Conservation (phyloP, 2,797 vertebrate species). For the Molossus molossus region DNA sequence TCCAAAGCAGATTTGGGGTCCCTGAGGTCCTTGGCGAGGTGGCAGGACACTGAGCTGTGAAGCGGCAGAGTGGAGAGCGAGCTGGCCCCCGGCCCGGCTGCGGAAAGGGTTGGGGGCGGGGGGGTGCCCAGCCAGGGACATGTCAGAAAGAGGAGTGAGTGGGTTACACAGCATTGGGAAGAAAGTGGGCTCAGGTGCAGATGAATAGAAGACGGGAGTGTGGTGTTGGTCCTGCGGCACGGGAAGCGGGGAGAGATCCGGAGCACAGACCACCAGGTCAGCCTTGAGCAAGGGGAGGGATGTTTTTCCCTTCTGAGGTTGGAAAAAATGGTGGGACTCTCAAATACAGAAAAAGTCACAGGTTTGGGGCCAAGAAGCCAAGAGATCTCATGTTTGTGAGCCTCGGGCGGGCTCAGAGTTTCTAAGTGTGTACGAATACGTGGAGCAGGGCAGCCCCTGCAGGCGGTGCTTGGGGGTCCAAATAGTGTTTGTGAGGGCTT, state of each 20-base stretch:
- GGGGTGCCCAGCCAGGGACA: not conserved
- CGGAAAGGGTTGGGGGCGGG: rapidly evolving
- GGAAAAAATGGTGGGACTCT: not conserved
- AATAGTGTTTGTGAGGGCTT: not conserved
- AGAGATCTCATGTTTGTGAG: not conserved
- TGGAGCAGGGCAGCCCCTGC: not conserved
- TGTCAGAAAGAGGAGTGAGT: not conserved
- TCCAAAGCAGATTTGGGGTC: not conserved
- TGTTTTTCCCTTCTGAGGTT: not conserved
- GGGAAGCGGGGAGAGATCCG: not conserved
- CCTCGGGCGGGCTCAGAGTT: not conserved
- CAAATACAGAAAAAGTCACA: not conserved
- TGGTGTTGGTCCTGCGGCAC: not conserved
- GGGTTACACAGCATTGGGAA: not conserved
- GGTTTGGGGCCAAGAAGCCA: not conserved
- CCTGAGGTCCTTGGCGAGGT: not conserved
- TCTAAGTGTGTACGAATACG: not conserved
- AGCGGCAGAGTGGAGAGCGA: not conserved
- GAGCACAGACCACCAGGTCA: not conserved
- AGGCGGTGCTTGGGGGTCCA: not conserved
- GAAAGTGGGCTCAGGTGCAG: not conserved
- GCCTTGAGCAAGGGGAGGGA: not conserved
- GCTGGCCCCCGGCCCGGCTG: not conserved
- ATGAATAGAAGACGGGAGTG: not conserved
- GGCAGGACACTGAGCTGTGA: not conserved